These are phyloP conservation scores for Parasteatoda tepidariorum DNA, from an alignment of 1,140 invertebrate species.

Conservation along the genomic window DNA sequence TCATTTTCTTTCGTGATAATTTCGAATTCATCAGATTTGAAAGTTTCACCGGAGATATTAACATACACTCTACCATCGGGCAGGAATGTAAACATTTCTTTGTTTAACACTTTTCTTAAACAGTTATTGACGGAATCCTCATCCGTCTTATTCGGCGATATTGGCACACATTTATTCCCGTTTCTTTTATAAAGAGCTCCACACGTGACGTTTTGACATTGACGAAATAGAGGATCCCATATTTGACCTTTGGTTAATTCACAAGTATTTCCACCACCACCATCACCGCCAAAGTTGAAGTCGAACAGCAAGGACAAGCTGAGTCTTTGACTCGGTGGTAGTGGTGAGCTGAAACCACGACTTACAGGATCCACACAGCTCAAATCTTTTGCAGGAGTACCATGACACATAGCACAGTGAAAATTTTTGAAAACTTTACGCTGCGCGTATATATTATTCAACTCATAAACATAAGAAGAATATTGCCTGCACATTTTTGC, in stretches of 20 bases:
- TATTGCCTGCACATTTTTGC: constrained; percentile 49
- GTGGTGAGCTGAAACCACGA: too few species aligned
- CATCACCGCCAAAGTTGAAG: constrained; percentile 21
- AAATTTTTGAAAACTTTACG: constrained; percentile 66
- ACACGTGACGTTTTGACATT: constrained; percentile 64
- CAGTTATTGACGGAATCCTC: constrained; percentile 26
- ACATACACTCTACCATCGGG: constrained; percentile 61
- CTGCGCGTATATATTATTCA: not conserved
- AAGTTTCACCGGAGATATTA: constrained; percentile 57
- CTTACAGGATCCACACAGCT: not conserved
- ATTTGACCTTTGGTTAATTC: constrained; percentile 61
- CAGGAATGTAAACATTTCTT: constrained; percentile 36
- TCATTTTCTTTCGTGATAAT: constrained; percentile 41
- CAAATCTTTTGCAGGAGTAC: not conserved
- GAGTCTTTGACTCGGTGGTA: too few species aligned
- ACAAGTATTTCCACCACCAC: not conserved
- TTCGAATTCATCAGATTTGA: constrained; percentile 63
- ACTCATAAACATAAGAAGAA: constrained; percentile 48
- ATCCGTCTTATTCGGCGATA: not conserved
- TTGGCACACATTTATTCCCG: constrained; percentile 60
- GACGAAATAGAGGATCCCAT: constrained; percentile 64
- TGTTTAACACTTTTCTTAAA: not conserved
- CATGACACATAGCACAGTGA: constrained; percentile 68
- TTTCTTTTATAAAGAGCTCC: constrained; percentile 58
- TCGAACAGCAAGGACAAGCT: constrained; percentile 33